phyloP scores from a whole-genome alignment of 2,888 invertebrate species.

The Eueremaeus valkanovi region DNA sequence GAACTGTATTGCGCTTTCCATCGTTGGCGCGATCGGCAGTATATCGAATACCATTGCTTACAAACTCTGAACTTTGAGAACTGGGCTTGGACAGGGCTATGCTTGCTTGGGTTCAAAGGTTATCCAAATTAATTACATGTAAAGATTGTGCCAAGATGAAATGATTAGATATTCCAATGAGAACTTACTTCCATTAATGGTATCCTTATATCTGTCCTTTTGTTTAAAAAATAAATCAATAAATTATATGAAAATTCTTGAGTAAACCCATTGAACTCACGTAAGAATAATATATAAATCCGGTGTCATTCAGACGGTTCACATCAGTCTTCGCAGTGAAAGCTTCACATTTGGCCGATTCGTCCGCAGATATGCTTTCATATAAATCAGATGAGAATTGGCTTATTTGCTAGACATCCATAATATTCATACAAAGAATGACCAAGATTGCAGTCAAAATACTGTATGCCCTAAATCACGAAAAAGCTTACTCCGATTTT shows the following conservation, averaged over 20 bases:
- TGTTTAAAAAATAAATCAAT: slow-evolving; percentile 18
- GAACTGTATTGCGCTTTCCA: slow-evolving; percentile 42
- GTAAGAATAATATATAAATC: slow-evolving; percentile 45
- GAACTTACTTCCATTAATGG: slow-evolving; percentile 43
- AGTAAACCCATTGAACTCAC: slow-evolving; percentile 34
- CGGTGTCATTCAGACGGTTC: slow-evolving; percentile 43
- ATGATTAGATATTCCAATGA: not conserved
- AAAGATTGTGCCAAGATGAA: not conserved
- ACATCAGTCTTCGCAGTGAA: slow-evolving; percentile 42
- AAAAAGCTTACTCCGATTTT: too few relatives aligned
- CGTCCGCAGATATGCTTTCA: not conserved
- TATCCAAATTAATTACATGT: not conserved
- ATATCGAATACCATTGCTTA: slow-evolving; percentile 45
- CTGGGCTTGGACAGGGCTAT: slow-evolving; percentile 44
- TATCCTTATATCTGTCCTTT: slow-evolving; percentile 44
- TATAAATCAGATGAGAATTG: not conserved
- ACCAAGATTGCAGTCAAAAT: too few relatives aligned
- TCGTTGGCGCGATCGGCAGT: slow-evolving; percentile 47
- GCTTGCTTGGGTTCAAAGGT: slow-evolving; percentile 35
- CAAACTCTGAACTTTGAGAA: slow-evolving; percentile 46
- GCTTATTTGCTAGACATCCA: too few relatives aligned
- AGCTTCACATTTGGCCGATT: slow-evolving; percentile 41
- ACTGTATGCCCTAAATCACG: too few relatives aligned
- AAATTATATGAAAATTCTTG: not conserved
- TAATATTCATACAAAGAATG: too few relatives aligned